Conservation (phyloP, 2,113 vertebrate genomes). For the Microtus richardsoni region DNA sequence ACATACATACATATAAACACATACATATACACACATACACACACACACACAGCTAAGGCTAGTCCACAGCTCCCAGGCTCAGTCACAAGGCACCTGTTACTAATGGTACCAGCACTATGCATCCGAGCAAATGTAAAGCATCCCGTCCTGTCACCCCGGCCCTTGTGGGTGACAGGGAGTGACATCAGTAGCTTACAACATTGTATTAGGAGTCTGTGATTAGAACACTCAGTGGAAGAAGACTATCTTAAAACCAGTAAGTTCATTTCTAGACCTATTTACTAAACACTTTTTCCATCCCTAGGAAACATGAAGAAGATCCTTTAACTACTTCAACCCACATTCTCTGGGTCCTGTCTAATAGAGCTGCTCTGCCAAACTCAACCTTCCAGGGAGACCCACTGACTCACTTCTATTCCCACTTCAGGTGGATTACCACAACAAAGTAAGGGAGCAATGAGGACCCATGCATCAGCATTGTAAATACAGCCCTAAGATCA, state of each 20-base stretch:
- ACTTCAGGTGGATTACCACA: rapidly evolving
- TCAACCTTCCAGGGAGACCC: neutral
- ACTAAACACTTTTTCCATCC: neutral
- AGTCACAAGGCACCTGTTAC: neutral
- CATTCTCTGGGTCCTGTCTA: neutral
- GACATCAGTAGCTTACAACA: neutral
- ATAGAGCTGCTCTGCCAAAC: too few species aligned
- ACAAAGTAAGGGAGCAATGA: neutral
- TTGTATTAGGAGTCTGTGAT: neutral
- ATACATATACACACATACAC: neutral
- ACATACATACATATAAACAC: rapidly evolving
- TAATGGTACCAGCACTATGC: too few species aligned
- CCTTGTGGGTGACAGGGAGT: neutral
- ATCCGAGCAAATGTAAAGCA: neutral
- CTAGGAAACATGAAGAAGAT: neutral
- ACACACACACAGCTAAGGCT: neutral
- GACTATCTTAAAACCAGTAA: neutral
- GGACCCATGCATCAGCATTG: neutral
- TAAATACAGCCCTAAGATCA: neutral
- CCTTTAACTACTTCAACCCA: neutral
- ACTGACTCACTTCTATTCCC: neutral
- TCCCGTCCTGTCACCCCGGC: too few species aligned
- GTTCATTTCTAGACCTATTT: neutral
- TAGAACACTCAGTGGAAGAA: neutral
- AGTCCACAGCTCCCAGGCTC: neutral